A percentile compares a stretch with the other conserved stretches of the same genome.
These are phyloP conservation scores for Caenorhabditis doughertyi DNA, from an alignment of 2,888 invertebrate species.

Conservation along the genomic window DNA sequence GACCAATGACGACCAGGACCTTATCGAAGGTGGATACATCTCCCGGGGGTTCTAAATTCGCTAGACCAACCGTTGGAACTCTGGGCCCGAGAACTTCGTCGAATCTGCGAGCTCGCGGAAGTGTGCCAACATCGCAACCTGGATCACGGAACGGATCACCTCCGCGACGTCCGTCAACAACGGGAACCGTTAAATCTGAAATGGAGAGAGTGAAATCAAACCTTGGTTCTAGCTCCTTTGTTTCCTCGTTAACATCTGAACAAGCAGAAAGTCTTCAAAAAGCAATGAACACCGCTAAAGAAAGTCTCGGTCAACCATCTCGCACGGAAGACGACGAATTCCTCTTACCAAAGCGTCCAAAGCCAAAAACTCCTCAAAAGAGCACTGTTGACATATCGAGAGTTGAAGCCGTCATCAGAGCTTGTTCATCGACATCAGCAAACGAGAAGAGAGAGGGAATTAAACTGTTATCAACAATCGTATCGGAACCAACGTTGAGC, in stretches of 20 bases:
- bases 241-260: constrained; percentile 39
- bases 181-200: constrained; percentile 9
- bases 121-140: constrained; percentile 33
- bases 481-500: constrained; percentile 40
- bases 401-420: constrained; percentile 49
- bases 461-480: constrained; percentile 39
- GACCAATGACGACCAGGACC: neutral
- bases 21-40: constrained; percentile 55
- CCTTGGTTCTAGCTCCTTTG: constrained; percentile 49
- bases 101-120: constrained; percentile 34
- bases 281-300: constrained; percentile 33
- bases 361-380: constrained; percentile 45
- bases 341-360: constrained; percentile 40
- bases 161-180: constrained; percentile 29
- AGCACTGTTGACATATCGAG: constrained; percentile 38
- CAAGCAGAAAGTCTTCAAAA: constrained; percentile 47
- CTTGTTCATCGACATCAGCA: constrained; percentile 48
- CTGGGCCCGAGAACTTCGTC: constrained; percentile 56
- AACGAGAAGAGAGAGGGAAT: constrained; percentile 62
- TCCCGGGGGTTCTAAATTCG: constrained; percentile 57
- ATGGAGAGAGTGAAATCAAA: constrained; percentile 57
- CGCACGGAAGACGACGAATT: constrained; percentile 62
- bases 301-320: constrained; percentile 37
- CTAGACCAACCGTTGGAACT: constrained; percentile 21
- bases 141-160: constrained; percentile 44